A percentile compares a stretch with the other conserved stretches of the same genome.
These are phyloP conservation scores for Pampus argenteus DNA, from an alignment of 2,797 vertebrate species.

Conservation along the genomic window DNA sequence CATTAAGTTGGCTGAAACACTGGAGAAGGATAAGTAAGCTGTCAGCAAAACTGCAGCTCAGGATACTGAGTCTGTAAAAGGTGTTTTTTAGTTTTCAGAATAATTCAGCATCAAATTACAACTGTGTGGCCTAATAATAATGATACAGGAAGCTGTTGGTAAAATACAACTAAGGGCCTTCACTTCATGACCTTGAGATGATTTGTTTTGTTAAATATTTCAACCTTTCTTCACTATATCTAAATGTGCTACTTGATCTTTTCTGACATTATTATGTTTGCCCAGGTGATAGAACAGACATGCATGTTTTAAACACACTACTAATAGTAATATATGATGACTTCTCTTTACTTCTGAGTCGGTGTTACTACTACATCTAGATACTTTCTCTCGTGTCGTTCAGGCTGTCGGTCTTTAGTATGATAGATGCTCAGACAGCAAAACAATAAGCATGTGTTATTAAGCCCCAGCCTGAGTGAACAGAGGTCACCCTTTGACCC, in stretches of 20 bases:
- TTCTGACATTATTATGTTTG: too few species aligned
- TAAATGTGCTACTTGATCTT: not conserved
- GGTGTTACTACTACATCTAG: not conserved
- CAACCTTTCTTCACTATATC: too few species aligned
- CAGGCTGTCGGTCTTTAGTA: conserved; percentile 39
- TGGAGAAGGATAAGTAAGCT: conserved; percentile 16
- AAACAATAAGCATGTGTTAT: conserved; percentile 66
- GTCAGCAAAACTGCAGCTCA: conserved; percentile 30
- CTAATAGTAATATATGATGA: not conserved
- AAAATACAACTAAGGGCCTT: not conserved
- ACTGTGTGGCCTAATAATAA: not conserved
- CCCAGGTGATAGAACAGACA: too few species aligned
- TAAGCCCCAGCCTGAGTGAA: conserved; percentile 50
- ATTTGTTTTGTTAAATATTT: not conserved
- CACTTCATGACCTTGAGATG: not conserved
- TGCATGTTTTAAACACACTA: not conserved
- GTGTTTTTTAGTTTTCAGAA: conserved; percentile 17
- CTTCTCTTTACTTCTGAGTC: not conserved
- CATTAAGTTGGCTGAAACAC: conserved; percentile 42
- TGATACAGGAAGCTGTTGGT: not conserved
- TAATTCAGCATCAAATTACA: conserved; percentile 1
- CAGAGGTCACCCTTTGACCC: conserved; percentile 65
- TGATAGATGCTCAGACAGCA: conserved; percentile 48
- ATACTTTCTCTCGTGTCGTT: conserved; percentile 13
- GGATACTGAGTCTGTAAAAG: conserved; percentile 7